Evolutionary conservation across 2,113 vertebrate species (phyloP), one percentile per base, ranked within the genome.

Genomic region (Mesoclemmys tuberculata): DNA sequence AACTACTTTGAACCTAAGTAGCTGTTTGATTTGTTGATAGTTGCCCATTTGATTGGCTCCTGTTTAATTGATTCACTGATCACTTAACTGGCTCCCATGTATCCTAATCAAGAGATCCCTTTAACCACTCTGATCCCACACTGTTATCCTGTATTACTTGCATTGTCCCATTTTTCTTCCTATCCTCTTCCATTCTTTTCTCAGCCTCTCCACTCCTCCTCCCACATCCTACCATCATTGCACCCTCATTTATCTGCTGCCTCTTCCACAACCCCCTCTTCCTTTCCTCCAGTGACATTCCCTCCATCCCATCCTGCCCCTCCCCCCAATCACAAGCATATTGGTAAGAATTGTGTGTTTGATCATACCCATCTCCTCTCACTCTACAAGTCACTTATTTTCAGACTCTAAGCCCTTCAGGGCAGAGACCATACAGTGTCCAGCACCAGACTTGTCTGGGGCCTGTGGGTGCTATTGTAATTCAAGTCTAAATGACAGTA

Each of bases 21-120:
- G 56, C 56, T 38, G 0, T 49, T 91, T 52, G 41, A 6, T 74
- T 35, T 75, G 1, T 9, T 14, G 10, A 91, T 91, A 75, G 49
- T 8, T 10, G 14, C 27, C 13, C 77, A 0, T 46, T 22, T 1
- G 2, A 18, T 79, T 16, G 6, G 64, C 56, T 84, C 80, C 80
- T 48, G 0, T 0, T 84, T 68, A 88, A 58, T n/a, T 88, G 3
- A 64, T 85, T 38, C 89, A 2, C 16, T 4, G 0, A 18, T 0
- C 0, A 52, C 92, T 77, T 18, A 5, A 2, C 48, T 82, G 85
- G 9, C 86, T 89, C 75, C 2, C 24, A 75, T 4, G 0, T 2
- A 83, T 0, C 19, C 46, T 1, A 1, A 44, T 80, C 56, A 86
- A 90, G 91, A 1, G 18, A 61, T 49, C n/a, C 38, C 22, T 4